phyloP scores from a whole-genome alignment of 2,888 invertebrate species.

The Sminthurinus aureus region DNA sequence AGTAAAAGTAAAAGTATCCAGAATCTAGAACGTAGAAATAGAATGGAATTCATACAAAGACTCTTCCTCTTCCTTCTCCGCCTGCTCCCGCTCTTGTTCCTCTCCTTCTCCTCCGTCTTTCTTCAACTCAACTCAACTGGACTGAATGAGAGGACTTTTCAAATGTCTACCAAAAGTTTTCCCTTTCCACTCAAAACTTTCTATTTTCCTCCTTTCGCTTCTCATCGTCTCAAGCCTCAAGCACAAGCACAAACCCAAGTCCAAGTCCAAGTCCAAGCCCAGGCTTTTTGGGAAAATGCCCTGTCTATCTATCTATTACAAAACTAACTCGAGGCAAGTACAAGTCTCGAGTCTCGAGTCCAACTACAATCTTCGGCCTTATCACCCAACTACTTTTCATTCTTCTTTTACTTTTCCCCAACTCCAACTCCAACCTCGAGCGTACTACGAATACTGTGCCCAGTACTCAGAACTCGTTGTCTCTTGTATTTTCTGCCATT shows the following conservation, averaged over 20 bases:
- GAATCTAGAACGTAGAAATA: too few relatives aligned
- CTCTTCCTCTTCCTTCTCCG: background rate
- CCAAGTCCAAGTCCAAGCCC: too few relatives aligned
- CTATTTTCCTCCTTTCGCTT: conserved; percentile 4
- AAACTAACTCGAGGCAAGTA: conserved; percentile 4
- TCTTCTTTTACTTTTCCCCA: background rate
- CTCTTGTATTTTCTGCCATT: too few relatives aligned
- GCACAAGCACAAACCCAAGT: too few relatives aligned
- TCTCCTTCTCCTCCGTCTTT: too few relatives aligned
- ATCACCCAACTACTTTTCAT: conserved; percentile 14
- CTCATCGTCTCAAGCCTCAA: conserved; percentile 6
- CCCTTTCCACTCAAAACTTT: conserved; percentile 31
- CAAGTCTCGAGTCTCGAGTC: background rate
- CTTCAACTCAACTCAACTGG: too few relatives aligned
- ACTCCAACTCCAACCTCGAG: background rate
- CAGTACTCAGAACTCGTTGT: too few relatives aligned
- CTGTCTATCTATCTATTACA: conserved; percentile 15
- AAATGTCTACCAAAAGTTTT: conserved; percentile 36
- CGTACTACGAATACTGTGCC: too few relatives aligned
- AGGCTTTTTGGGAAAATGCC: background rate
- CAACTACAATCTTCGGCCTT: conserved; percentile 7
- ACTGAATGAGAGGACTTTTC: conserved; percentile 40
- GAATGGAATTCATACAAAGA: conserved; percentile 16
- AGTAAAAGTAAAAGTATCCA: too few relatives aligned
- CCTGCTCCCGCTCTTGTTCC: background rate